These are phyloP conservation scores for Cotesia typhae DNA, from an alignment of 1,140 invertebrate genomes.

Conservation along the genomic window DNA sequence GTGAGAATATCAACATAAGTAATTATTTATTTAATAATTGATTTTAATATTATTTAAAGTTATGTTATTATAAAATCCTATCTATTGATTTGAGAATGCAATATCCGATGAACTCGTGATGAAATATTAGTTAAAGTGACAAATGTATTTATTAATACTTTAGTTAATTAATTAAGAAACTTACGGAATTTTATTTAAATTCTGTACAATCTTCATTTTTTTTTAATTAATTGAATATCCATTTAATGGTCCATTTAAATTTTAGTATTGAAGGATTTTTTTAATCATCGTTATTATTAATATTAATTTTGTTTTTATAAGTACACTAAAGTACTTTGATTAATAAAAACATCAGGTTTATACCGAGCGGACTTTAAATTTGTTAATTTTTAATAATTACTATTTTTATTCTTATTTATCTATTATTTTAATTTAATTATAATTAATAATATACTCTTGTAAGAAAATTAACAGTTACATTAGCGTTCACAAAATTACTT, in stretches of 20 bases:
- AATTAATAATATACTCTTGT: constrained; percentile 11
- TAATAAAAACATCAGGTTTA: constrained; percentile 5
- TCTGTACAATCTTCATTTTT: constrained; percentile 16
- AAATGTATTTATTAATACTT: neutral
- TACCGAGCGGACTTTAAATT: neutral
- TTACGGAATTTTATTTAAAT: constrained; percentile 18
- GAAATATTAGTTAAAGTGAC: neutral
- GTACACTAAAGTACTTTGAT: constrained; percentile 1
- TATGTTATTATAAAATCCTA: constrained; percentile 40
- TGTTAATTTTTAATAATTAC: neutral
- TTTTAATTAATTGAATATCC: constrained; percentile 2
- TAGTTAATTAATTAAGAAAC: neutral
- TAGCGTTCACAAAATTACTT: constrained; percentile 7
- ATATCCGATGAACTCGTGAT: constrained; percentile 3
- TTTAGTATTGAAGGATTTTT: constrained; percentile 9
- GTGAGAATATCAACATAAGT: constrained; percentile 45
- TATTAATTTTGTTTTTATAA: constrained; percentile 19
- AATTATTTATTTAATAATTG: constrained; percentile 36
- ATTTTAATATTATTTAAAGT: constrained; percentile 25
- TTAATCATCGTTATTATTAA: neutral
- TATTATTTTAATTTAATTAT: too few relatives aligned
- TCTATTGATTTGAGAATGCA: constrained; percentile 24
- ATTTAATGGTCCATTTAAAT: constrained; percentile 20
- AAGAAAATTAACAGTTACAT: constrained; percentile 18
- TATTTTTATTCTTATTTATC: neutral